Evolutionary conservation across 2,797 vertebrate genomes (phyloP), one percentile per base, ranked within the genome.

Genomic region (Helarctos malayanus): DNA sequence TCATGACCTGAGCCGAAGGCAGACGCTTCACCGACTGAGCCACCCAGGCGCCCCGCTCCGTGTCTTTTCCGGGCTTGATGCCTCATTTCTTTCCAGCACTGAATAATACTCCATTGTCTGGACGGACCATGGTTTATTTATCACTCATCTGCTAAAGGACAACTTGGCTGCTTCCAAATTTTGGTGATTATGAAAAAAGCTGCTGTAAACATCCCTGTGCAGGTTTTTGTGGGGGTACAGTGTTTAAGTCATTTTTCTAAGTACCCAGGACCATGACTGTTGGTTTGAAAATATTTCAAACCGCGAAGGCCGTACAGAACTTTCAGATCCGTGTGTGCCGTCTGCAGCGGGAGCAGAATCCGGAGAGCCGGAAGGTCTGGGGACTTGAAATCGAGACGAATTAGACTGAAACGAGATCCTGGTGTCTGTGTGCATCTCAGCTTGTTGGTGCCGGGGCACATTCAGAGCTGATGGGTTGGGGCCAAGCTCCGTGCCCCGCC

Each of bases 91-190:
- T 59, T 69, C 57, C 10, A 27, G 27, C 21, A 12, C 25, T 10
- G 45, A 23, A 5, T 16, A 41, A 45, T 1, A 27, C 15, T 21
- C 65, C 21, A 1, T 2, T 6, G 19, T 38, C 35, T 12, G 69
- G 3, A 2, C 0, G 10, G 19, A 25, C 47, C 2, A 21, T 5
- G 10, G 59, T 0, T 9, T 13, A 14, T 3, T 7, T 18, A 9
- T 23, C 32, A 3, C 0, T 23, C 23, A 7, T 32, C 54, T 32
- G 3, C 54, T 1, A 16, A 41, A 84, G 45, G 69, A 35, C 23
- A 5, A 9, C 29, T 18, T 41, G 52, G 59, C 12, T 45, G 76
- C 41, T 45, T 59, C 75, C 25, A 11, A 1, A 11, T 38, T 63
- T 49, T 7, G 59, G 75, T 5, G 21, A 25, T 27, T 6, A 0